Percentiles rank a stretch among this genome's conserved stretches.
Evolutionary conservation across 2,797 vertebrate genomes (phyloP).

Genomic region (Gallinago stenura): DNA sequence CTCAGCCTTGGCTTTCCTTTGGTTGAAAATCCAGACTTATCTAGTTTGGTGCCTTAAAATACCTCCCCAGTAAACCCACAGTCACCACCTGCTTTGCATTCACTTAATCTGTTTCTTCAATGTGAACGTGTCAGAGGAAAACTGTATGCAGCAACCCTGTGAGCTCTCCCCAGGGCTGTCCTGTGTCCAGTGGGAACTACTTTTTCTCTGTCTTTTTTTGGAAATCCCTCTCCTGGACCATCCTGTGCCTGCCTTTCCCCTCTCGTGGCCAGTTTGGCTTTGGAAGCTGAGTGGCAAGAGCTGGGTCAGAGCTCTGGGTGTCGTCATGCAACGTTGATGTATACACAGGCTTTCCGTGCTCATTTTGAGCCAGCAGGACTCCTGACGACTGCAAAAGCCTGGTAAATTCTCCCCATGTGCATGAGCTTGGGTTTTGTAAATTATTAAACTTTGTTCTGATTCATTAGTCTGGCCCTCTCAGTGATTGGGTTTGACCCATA

Average conservation of each 20-base stretch:
- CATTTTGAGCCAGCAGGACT: neutral
- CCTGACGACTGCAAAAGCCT: neutral
- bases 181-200: too few relatives aligned
- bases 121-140: rapidly evolving
- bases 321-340: rapidly evolving
- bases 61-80: rapidly evolving
- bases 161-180: neutral
- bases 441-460: neutral
- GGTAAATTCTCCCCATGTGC: neutral
- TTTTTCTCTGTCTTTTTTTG: neutral
- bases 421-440: neutral
- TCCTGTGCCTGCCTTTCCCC: neutral
- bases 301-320: neutral
- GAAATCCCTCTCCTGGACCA: neutral
- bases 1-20: neutral
- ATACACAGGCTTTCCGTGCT: neutral
- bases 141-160: neutral
- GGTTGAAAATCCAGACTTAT: neutral
- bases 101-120: neutral
- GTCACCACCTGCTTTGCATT: rapidly evolving
- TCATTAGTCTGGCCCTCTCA: neutral
- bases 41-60: neutral
- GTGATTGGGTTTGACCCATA: neutral
- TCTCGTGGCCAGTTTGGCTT: neutral
- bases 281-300: neutral